phyloP scores from a whole-genome alignment of 2,888 invertebrate genomes.

The Chrysotoxum bicinctum region DNA sequence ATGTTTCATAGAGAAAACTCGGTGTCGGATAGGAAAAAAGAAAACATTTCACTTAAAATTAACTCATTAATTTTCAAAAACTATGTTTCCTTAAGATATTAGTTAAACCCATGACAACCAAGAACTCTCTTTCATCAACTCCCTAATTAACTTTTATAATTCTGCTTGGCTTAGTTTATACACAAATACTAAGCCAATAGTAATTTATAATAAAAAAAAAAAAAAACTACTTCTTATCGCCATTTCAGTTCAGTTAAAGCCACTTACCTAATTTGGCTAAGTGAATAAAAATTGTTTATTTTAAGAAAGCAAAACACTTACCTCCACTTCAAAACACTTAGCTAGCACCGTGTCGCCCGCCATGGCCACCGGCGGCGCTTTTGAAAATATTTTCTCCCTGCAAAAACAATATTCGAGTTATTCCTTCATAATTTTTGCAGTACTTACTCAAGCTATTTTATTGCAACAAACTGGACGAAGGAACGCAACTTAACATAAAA shows the following conservation, averaged over 20 bases:
- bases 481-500: constrained; percentile 20
- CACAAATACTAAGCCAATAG: background rate
- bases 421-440: background rate
- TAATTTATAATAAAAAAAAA: background rate
- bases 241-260: constrained; percentile 36
- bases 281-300: constrained; percentile 34
- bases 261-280: constrained; percentile 46
- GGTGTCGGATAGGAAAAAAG: background rate
- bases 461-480: background rate
- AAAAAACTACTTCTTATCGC: constrained; percentile 10
- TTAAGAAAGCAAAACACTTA: constrained; percentile 33
- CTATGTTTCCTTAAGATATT: background rate
- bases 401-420: constrained; percentile 16
- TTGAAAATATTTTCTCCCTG: constrained; percentile 17
- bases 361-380: background rate
- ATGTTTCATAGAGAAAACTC: background rate
- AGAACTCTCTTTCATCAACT: background rate
- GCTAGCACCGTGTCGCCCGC: background rate
- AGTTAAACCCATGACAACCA: background rate
- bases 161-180: background rate
- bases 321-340: background rate
- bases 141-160: background rate
- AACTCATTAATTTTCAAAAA: background rate
- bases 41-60: background rate
- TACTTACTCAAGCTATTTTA: constrained; percentile 36